Evolutionary conservation across 2,888 invertebrate species (phyloP).

Genomic region (Agonopterix subpropinquella): DNA sequence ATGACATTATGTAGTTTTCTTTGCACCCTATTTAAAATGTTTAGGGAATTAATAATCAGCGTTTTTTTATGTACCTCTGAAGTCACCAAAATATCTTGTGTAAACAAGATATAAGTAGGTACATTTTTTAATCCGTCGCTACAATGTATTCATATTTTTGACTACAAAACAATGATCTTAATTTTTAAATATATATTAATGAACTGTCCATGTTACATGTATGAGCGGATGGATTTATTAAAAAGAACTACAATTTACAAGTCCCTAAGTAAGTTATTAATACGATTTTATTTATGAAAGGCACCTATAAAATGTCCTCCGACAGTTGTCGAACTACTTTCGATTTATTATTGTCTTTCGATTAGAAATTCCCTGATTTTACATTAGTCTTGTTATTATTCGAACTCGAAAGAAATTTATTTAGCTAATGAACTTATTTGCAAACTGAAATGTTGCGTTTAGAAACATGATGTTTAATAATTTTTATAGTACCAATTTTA

Average conservation of each 20-base stretch:
- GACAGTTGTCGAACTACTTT: slow-evolving; percentile 54
- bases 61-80: no score
- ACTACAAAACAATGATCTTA: slow-evolving; percentile 26
- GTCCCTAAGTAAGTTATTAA: slow-evolving; percentile 49
- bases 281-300: slow-evolving; percentile 56
- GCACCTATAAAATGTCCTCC: slow-evolving; percentile 70
- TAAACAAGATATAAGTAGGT: no score
- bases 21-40: no score
- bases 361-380: slow-evolving; percentile 26
- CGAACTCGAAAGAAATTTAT: no score
- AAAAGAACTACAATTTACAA: slow-evolving; percentile 63
- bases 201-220: slow-evolving; percentile 35
- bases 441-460: no score
- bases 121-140: no score
- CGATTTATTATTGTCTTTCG: slow-evolving; percentile 46
- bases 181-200: slow-evolving; percentile 24
- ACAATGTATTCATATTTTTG: slow-evolving; percentile 11
- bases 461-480: no score
- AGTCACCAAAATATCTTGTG: no score
- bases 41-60: no score
- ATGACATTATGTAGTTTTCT: no score
- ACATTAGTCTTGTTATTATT: not conserved
- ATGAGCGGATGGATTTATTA: slow-evolving; percentile 65
- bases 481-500: no score
- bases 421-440: no score